Evolutionary conservation across 2,888 invertebrate genomes (phyloP), one percentile per base, ranked within the genome.

Genomic region (Liodrosophila aerea): DNA sequence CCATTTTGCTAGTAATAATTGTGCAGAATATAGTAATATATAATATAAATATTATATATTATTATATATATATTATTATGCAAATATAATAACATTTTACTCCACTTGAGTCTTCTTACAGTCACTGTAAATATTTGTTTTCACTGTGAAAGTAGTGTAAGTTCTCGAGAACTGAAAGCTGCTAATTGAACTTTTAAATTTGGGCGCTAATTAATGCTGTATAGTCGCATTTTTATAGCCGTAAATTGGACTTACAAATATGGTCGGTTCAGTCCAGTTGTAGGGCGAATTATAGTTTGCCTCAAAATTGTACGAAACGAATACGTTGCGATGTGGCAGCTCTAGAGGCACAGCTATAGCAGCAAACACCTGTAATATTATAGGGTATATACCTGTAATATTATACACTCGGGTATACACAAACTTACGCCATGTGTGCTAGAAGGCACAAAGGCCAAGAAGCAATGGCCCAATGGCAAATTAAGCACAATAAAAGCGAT

Each of bases 221-320:
- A 22, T 4, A 22, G 22, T 5, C 3, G 22, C 22, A 5, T 22
- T 22, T 22, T 82, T 71, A 59, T 59, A 57, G 74, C n/a, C 51
- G 43, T 44, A 15, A 63, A 57, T 57, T 22, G 43, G 29, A 84
- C 87, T 85, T 71, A 88, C 88, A 67, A 82, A 87, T 61, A 83
- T 47, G 27, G 86, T 84, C 43, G 87, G 87, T 18, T 83, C 49
- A 44, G 66, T 73, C 87, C 87, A 89, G 40, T 94, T 94, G 12
- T 87, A 90, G 4, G 94, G 92, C 2, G 93, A 89, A 66, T 89
- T 89, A 88, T 94, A 95, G 85, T 93, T 93, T 0, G 93, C 92
- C 84, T 95, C 95, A 76, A 95, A 94, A 89, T 95, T 95, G 87
- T 94, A 94, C 0, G 95, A 94, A 18, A 95, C 90, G 75, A 94